Evolutionary conservation across 2,113 vertebrate genomes (phyloP).

Genomic region (Alligator mississippiensis): DNA sequence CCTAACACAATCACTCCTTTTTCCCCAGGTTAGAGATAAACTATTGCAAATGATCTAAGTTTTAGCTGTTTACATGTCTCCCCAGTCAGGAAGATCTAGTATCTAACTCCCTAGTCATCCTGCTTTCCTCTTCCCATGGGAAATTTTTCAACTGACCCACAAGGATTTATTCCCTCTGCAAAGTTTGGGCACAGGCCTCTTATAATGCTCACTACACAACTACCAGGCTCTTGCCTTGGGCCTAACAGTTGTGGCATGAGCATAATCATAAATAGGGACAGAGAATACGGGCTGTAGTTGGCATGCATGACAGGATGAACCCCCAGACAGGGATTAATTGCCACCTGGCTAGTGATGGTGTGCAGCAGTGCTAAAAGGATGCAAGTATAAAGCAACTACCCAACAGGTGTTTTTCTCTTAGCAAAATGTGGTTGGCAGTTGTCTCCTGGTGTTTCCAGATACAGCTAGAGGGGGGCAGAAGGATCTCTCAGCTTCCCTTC

Average conservation of each 20-base stretch:
- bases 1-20: not conserved
- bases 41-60: not conserved
- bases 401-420: slow-evolving; percentile 29
- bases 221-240: not conserved
- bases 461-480: slow-evolving; percentile 11
- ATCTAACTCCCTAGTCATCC: not conserved
- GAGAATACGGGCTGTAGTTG: not conserved
- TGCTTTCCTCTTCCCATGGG: not conserved
- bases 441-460: slow-evolving; percentile 38
- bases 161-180: not conserved
- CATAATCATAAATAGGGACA: not conserved
- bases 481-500: slow-evolving; percentile 35
- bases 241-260: not conserved
- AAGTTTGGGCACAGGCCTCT: not conserved
- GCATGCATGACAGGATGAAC: not conserved
- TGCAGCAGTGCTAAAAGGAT: not conserved
- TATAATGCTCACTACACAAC: not conserved
- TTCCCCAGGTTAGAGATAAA: not conserved
- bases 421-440: not conserved
- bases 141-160: not conserved
- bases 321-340: not conserved
- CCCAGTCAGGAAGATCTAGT: not conserved
- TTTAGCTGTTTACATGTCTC: not conserved
- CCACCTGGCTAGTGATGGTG: not conserved
- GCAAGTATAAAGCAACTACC: not conserved